Conservation (phyloP, 1,140 invertebrate genomes). For the Lycorma delicatula region DNA sequence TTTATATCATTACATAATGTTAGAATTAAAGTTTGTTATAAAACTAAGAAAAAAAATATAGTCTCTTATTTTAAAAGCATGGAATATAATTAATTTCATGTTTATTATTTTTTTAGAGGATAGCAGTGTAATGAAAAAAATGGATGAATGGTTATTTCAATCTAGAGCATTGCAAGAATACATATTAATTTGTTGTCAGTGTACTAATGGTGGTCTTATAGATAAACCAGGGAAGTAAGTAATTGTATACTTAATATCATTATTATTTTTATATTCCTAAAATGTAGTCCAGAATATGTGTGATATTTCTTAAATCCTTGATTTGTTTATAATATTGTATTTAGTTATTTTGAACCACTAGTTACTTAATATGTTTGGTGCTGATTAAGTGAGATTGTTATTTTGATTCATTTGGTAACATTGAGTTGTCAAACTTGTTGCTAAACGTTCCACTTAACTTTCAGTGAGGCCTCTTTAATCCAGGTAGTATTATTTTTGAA, state of each 20-base stretch:
- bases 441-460: too few species aligned
- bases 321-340: too few species aligned
- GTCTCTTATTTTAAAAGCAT: not conserved
- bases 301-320: too few species aligned
- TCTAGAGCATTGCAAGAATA: conserved; percentile 89
- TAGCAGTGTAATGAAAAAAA: conserved; percentile 23
- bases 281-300: too few species aligned
- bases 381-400: too few species aligned
- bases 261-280: too few species aligned
- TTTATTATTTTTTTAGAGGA: conserved; percentile 31
- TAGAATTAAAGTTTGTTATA: not conserved
- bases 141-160: conserved; percentile 62
- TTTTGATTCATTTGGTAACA: too few species aligned
- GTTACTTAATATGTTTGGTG: too few species aligned
- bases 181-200: conserved; percentile 86
- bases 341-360: too few species aligned
- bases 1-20: not conserved
- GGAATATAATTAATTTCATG: not conserved
- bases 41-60: not conserved
- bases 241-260: not conserved
- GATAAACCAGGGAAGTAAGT: conserved; percentile 93
- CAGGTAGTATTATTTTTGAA: too few species aligned
- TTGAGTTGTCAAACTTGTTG: too few species aligned
- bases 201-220: conserved; percentile 77
- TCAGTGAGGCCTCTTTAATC: too few species aligned